Evolutionary conservation across 1,140 invertebrate genomes (phyloP).

Genomic region (Frieseomelitta varia): DNA sequence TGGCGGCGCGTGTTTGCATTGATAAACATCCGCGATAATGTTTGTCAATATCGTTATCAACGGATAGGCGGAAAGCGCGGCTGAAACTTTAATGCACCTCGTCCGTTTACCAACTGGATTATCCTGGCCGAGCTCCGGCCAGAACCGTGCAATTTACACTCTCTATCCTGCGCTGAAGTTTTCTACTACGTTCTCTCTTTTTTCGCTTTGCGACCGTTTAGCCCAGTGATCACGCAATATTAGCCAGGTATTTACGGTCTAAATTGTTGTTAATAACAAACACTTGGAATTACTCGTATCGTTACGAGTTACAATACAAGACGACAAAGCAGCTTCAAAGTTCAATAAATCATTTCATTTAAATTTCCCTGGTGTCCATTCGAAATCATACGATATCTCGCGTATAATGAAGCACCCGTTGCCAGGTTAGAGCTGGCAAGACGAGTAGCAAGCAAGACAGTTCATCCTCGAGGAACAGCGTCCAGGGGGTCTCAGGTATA

Average conservation of each 20-base stretch:
- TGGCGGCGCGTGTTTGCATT: constrained; percentile 43
- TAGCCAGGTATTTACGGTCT: not conserved
- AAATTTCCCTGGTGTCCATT: no score
- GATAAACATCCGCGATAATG: constrained; percentile 48
- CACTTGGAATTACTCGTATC: not conserved
- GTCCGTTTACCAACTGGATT: constrained; percentile 35
- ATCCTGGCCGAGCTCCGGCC: constrained; percentile 7
- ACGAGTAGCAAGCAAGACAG: not conserved
- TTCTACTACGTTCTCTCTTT: not conserved
- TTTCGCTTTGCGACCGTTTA: not conserved
- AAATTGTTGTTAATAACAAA: not conserved
- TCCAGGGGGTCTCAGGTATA: not conserved
- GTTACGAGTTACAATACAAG: not conserved
- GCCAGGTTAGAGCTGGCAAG: no score
- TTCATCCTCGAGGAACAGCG: not conserved
- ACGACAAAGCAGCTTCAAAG: no score
- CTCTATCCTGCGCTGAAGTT: not conserved
- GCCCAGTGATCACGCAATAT: not conserved
- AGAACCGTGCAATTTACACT: constrained; percentile 16
- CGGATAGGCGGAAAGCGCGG: constrained; percentile 15
- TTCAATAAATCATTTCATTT: no score
- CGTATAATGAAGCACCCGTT: no score
- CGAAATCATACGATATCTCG: no score
- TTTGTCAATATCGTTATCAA: constrained; percentile 44
- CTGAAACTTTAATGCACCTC: constrained; percentile 39